A percentile compares a stretch with the other conserved stretches of the same genome.
Conservation (phyloP, 2,797 vertebrate genomes). For the Acropternis orthonyx region DNA sequence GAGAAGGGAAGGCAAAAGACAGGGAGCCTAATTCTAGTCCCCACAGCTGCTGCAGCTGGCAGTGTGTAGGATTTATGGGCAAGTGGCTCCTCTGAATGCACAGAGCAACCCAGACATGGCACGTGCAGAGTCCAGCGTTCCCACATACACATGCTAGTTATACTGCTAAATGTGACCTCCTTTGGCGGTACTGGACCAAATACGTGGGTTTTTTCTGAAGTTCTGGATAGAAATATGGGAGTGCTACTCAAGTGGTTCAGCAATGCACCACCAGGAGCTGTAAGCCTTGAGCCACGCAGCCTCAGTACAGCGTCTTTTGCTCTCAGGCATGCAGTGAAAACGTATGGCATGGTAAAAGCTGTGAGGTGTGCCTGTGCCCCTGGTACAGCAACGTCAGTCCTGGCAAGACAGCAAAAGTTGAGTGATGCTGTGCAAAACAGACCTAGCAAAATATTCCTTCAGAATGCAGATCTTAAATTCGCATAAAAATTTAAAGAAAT, state of each 20-base stretch:
- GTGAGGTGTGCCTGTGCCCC: neutral
- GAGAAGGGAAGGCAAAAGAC: neutral
- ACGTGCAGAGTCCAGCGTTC: fast-evolving
- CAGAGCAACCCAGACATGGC: neutral
- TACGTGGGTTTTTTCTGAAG: neutral
- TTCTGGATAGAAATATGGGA: neutral
- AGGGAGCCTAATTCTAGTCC: neutral
- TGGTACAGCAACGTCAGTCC: neutral
- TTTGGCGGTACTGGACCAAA: neutral
- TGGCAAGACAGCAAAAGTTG: neutral
- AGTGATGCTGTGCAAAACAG: neutral
- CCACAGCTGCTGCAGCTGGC: neutral
- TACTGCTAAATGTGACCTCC: neutral
- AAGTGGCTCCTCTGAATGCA: neutral
- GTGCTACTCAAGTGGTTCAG: neutral
- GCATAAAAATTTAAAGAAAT: neutral
- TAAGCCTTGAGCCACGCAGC: neutral
- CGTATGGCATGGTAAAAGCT: neutral
- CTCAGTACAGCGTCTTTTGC: neutral
- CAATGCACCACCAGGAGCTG: neutral
- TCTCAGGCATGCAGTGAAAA: neutral
- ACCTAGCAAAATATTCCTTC: neutral
- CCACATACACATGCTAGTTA: fast-evolving
- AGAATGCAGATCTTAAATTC: neutral
- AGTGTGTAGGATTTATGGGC: neutral